Percentiles rank a stretch among this genome's conserved stretches.
Conservation (phyloP, 2,797 vertebrate genomes). For the Anisognathus igniventris region DNA sequence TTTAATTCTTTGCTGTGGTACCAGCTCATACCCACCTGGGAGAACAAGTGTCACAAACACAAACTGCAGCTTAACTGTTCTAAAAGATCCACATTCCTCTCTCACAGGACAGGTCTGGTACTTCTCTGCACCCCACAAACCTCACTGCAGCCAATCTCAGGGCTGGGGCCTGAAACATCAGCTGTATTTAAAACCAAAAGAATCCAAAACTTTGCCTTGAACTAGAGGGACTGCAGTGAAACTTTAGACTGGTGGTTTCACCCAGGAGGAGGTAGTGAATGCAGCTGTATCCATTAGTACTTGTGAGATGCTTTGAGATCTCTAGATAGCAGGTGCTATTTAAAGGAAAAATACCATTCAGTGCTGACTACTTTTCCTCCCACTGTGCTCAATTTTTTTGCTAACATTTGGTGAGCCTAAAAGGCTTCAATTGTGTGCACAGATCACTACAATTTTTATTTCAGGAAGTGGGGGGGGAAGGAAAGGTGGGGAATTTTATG, state of each 20-base stretch:
- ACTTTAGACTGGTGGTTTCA: background rate
- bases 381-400: background rate
- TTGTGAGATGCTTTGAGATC: slow-evolving; percentile 10
- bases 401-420: background rate
- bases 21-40: background rate
- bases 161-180: background rate
- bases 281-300: background rate
- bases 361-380: slow-evolving; percentile 8
- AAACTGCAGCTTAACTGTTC: background rate
- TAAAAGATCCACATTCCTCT: background rate
- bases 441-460: background rate
- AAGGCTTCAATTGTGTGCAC: background rate
- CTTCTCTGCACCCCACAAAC: background rate
- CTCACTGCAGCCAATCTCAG: background rate
- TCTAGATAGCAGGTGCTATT: slow-evolving; percentile 39
- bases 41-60: background rate
- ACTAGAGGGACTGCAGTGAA: background rate
- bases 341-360: slow-evolving; percentile 35
- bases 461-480: background rate
- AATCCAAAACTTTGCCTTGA: background rate
- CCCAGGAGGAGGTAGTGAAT: background rate
- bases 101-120: background rate
- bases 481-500: slow-evolving; percentile 17
- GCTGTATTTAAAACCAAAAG: background rate
- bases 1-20: background rate